These are phyloP conservation scores for Rhinogobio ventralis DNA, from an alignment of 2,797 vertebrate species.

Conservation along the genomic window DNA sequence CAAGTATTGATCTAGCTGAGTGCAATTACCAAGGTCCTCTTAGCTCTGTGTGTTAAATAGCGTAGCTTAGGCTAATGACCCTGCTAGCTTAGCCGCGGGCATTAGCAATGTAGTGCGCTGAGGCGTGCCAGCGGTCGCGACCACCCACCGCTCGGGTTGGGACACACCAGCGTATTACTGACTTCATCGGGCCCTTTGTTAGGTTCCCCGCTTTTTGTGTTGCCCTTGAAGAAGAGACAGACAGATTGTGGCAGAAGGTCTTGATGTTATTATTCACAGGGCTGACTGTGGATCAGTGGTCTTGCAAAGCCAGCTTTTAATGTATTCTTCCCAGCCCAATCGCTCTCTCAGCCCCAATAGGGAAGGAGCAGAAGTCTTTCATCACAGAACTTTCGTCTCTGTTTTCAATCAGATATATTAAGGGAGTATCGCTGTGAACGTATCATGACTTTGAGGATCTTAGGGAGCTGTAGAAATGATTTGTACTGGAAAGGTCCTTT, in stretches of 20 bases:
- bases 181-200: constrained; percentile 83
- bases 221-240: constrained; percentile 75
- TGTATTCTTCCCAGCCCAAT: constrained; percentile 49
- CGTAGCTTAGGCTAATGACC: constrained; percentile 74
- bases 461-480: constrained; percentile 26
- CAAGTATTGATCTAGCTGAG: constrained; percentile 71
- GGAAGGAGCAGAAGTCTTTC: constrained; percentile 17
- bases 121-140: constrained; percentile 72
- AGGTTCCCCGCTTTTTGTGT: constrained; percentile 74
- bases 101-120: constrained; percentile 70
- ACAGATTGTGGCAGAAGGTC: constrained; percentile 59
- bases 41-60: constrained; percentile 62
- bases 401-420: constrained; percentile 30
- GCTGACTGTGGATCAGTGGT: constrained; percentile 68
- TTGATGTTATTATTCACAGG: constrained; percentile 72
- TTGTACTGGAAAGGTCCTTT: constrained; percentile 36
- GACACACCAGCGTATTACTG: constrained; percentile 79
- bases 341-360: neutral
- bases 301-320: constrained; percentile 54
- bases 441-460: constrained; percentile 27
- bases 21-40: constrained; percentile 65
- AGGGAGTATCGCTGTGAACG: constrained; percentile 9
- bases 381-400: constrained; percentile 9
- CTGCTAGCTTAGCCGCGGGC: constrained; percentile 64
- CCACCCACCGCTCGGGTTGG: constrained; percentile 74